A percentile compares a stretch with the other conserved stretches of the same genome.
Conservation (phyloP, 2,113 vertebrate genomes). For the Ivindomyrus marchei region DNA sequence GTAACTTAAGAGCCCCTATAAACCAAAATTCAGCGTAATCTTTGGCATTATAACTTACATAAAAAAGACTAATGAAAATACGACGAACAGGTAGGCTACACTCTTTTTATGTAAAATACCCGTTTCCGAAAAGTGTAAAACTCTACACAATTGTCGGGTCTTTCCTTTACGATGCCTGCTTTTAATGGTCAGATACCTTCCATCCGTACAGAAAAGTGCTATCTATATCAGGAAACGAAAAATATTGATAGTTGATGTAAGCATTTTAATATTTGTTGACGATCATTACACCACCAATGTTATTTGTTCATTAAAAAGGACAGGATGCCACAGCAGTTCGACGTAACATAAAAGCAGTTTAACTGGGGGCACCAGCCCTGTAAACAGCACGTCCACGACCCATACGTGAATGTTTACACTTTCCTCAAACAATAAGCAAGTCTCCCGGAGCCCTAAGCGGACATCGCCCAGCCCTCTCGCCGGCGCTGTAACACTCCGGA, state of each 20-base stretch:
- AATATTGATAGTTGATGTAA: background rate
- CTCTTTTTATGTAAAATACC: background rate
- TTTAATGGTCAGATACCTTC: background rate
- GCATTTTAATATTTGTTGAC: background rate
- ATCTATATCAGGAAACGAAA: background rate
- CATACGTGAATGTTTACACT: background rate
- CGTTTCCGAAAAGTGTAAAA: background rate
- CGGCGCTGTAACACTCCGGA: background rate
- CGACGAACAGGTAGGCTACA: background rate
- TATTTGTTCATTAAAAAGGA: background rate
- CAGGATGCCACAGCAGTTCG: background rate
- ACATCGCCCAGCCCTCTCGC: background rate
- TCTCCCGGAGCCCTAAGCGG: background rate
- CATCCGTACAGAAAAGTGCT: background rate
- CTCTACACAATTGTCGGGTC: background rate
- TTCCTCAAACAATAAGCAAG: constrained; percentile 3
- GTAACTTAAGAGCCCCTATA: background rate
- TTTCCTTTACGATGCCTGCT: background rate
- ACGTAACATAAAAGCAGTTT: background rate
- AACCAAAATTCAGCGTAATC: background rate
- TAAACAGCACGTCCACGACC: constrained; percentile 1
- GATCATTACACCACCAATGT: background rate
- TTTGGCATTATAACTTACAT: background rate
- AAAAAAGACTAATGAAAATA: background rate
- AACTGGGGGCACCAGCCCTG: background rate